A percentile compares a stretch with the other conserved stretches of the same genome.
phyloP scores from a whole-genome alignment of 2,888 invertebrate species.

The Synanthedon andrenaeformis region DNA sequence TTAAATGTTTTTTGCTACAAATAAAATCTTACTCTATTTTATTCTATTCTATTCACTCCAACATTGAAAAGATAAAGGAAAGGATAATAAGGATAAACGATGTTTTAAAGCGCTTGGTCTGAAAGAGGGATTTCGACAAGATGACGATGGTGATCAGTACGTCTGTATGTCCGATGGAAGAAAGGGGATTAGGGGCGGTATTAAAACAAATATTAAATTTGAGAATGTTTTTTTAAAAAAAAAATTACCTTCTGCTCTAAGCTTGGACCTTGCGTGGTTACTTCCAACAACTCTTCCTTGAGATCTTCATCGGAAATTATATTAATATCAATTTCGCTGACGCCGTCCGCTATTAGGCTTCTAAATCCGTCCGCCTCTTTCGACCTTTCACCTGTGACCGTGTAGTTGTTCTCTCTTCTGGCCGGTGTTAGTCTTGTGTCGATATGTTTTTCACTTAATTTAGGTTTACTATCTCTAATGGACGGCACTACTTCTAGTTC shows the following conservation, averaged over 20 bases:
- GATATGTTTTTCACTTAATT: slow-evolving; percentile 45
- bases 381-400: slow-evolving; percentile 46
- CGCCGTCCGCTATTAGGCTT: slow-evolving; percentile 57
- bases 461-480: slow-evolving; percentile 51
- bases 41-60: too few species aligned
- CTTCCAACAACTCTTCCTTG: slow-evolving; percentile 24
- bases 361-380: slow-evolving; percentile 53
- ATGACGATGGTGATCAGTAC: too few species aligned
- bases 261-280: slow-evolving; percentile 73
- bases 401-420: slow-evolving; percentile 30
- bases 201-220: too few species aligned
- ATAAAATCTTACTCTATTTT: too few species aligned
- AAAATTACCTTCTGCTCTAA: slow-evolving; percentile 73
- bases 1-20: too few species aligned
- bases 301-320: slow-evolving; percentile 47
- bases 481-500: slow-evolving; percentile 73
- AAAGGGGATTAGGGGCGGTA: too few species aligned
- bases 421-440: slow-evolving; percentile 10
- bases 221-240: background rate
- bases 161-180: too few species aligned
- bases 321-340: slow-evolving; percentile 51
- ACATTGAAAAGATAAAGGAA: too few species aligned
- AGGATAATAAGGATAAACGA: too few species aligned
- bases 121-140: too few species aligned
- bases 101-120: too few species aligned